A percentile compares a stretch with the other conserved stretches of the same genome.
phyloP scores from a whole-genome alignment of 2,888 invertebrate species.

The Netelia fuscicornis region DNA sequence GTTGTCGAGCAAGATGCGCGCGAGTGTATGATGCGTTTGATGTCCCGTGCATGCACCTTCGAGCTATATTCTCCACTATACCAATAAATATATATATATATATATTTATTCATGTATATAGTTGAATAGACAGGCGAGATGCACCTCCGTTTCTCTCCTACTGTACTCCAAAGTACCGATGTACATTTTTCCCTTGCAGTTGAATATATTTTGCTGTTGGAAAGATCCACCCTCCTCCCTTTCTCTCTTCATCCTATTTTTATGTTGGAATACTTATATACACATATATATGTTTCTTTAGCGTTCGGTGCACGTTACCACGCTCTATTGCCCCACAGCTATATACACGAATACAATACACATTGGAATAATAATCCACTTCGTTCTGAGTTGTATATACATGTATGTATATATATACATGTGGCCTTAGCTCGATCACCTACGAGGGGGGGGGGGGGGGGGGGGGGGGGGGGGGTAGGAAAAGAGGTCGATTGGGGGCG shows the following conservation, averaged over 20 bases:
- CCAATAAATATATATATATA: no score
- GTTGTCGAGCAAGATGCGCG: constrained; percentile 27
- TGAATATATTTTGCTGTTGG: not conserved
- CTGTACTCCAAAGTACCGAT: not conserved
- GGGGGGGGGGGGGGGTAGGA: constrained; percentile 6
- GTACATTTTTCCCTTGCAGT: not conserved
- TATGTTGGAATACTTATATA: no score
- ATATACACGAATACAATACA: constrained; percentile 11
- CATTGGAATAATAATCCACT: constrained; percentile 57
- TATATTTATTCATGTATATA: no score
- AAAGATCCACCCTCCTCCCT: constrained; percentile 17
- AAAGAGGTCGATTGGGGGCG: not conserved
- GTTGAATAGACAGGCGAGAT: constrained; percentile 39
- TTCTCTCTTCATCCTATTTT: not conserved
- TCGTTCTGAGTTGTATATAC: constrained; percentile 1
- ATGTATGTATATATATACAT: constrained; percentile 1
- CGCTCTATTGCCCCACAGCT: constrained; percentile 8
- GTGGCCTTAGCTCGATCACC: constrained; percentile 28
- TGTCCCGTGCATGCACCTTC: constrained; percentile 35
- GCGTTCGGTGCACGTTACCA: constrained; percentile 11
- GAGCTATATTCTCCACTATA: constrained; percentile 12
- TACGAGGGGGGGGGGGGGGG: not conserved
- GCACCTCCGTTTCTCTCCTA: constrained; percentile 9
- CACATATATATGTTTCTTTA: not conserved
- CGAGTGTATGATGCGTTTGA: constrained; percentile 29